phyloP scores from a whole-genome alignment of 2,888 invertebrate genomes.

The Caenorhabditis angaria region DNA sequence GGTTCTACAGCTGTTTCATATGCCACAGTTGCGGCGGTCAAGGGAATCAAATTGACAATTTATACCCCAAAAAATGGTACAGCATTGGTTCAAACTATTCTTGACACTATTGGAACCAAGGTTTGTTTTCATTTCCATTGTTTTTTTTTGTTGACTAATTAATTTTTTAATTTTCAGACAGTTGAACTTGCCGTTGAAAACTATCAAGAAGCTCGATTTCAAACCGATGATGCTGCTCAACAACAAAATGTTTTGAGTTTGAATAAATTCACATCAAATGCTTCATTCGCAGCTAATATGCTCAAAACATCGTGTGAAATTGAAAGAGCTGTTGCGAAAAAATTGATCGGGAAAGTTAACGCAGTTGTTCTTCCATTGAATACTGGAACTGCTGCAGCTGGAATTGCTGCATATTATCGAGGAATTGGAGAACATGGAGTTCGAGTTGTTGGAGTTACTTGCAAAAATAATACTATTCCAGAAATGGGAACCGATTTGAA shows the following conservation, averaged over 20 bases:
- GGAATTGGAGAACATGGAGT: constrained; percentile 36
- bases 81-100: constrained; percentile 77
- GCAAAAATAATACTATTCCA: constrained; percentile 75
- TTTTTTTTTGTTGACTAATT: background rate
- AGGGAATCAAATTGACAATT: constrained; percentile 91
- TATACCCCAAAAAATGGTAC: constrained; percentile 99
- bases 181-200: constrained; percentile 18
- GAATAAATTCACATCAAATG: constrained; percentile 32
- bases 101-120: constrained; percentile 85
- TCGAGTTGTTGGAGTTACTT: constrained; percentile 78
- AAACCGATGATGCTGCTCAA: constrained; percentile 76
- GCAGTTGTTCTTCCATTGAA: constrained; percentile 86
- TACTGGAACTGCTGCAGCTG: constrained; percentile 90
- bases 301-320: constrained; percentile 38
- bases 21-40: constrained; percentile 90
- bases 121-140: background rate
- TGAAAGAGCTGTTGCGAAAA: constrained; percentile 76
- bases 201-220: constrained; percentile 74
- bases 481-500: constrained; percentile 38
- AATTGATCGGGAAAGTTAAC: constrained; percentile 77
- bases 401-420: constrained; percentile 78
- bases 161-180: constrained; percentile 78
- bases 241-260: constrained; percentile 19
- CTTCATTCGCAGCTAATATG: constrained; percentile 31
- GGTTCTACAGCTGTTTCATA: constrained; percentile 84